Evolutionary conservation across 2,113 vertebrate species (phyloP), one percentile per base, ranked within the genome.

Genomic region (Lucifuga dentata): DNA sequence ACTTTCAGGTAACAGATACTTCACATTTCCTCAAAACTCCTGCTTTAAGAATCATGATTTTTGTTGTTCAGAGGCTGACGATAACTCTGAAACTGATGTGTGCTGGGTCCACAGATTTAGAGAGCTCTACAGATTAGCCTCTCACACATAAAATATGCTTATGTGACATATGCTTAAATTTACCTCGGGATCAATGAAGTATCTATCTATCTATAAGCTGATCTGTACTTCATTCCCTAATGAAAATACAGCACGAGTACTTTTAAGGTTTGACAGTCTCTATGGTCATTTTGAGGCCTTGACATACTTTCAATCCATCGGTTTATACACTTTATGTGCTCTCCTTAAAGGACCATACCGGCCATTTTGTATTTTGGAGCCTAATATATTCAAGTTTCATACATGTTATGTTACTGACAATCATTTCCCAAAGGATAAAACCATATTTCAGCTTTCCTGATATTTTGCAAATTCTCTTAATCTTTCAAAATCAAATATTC

Each of bases 291-390:
- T 0, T 11, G 15, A 44, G 23, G 52, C 62, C 53, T 33, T 59
- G 41, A 53, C 63, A 77, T 45, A 53, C 40, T 52, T 83, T 61
- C 15, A 2, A 52, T 49, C 63, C 10, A 24, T 20, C 16, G 21
- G 39, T 71, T 61, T 21, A 38, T 19, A 67, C 43, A 56, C 23
- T 13, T 63, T 58, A 55, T 63, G 23, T 61, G 64, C 70, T 23
- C 63, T 29, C 23, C 9, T 48, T 43, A 20, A 39, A 15, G n/a
- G n/a, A 13, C 2, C n/a, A n/a, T n/a, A n/a, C n/a, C n/a, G n/a
- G n/a, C n/a, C n/a, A n/a, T n/a, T n/a, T n/a, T n/a, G n/a, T n/a
- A n/a, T n/a, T n/a, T n/a, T n/a, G n/a, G n/a, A n/a, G n/a, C n/a
- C n/a, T n/a, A n/a, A n/a, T n/a, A n/a, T n/a, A n/a, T n/a, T n/a